A percentile compares a stretch with the other conserved stretches of the same genome.
Evolutionary conservation across 2,888 invertebrate genomes (phyloP).

Genomic region (Ophioninae sp.): DNA sequence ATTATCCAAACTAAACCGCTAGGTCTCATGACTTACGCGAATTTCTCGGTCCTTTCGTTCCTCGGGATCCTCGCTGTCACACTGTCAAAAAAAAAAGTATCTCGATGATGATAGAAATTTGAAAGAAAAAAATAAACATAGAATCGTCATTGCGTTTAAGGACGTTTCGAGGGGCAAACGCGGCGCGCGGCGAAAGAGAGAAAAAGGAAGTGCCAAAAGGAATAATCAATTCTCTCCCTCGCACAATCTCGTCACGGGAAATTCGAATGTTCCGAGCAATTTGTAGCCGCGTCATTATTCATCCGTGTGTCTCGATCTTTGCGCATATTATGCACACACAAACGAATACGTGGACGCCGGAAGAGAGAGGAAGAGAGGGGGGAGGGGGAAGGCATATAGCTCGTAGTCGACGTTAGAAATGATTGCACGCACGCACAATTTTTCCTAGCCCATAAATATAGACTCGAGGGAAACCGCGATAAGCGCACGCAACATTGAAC

Average conservation of each 20-base stretch:
- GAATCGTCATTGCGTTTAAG: no score
- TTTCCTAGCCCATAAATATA: conserved; percentile 16
- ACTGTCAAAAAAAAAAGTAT: no score
- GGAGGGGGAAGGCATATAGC: no score
- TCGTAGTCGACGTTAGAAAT: not conserved
- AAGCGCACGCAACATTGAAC: conserved; percentile 59
- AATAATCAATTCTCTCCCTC: conserved; percentile 11
- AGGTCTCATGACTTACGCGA: no score
- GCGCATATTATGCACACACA: not conserved
- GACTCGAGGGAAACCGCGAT: conserved; percentile 33
- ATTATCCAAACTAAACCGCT: no score
- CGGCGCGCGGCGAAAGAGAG: not conserved
- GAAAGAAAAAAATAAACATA: no score
- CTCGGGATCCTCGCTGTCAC: no score
- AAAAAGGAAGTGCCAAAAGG: not conserved
- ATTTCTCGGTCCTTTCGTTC: no score
- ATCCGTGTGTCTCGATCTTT: conserved; percentile 43
- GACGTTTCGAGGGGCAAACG: not conserved
- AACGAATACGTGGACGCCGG: conserved; percentile 3
- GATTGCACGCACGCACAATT: conserved; percentile 38
- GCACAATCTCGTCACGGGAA: conserved; percentile 21
- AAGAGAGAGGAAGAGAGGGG: not conserved
- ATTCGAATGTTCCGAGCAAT: conserved; percentile 58
- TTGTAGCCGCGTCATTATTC: conserved; percentile 53
- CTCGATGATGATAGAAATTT: no score